Evolutionary conservation across 2,113 vertebrate species (phyloP), one percentile per base, ranked within the genome.

Genomic region (Periophthalmus modestus): DNA sequence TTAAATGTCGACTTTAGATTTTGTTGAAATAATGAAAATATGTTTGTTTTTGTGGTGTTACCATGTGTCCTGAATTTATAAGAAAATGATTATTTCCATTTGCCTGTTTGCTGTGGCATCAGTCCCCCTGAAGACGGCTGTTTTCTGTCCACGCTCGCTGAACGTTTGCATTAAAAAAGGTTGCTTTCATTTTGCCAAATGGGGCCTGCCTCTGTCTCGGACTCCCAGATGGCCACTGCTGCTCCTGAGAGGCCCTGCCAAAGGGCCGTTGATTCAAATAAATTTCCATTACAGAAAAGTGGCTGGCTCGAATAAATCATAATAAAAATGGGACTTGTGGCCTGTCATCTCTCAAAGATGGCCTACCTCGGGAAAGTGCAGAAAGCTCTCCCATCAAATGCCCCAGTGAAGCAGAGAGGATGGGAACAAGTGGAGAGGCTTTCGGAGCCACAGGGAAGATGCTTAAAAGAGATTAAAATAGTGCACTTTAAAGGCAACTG

Each of bases 281-380:
- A 92, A 94, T 93, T 93, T 91, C 91, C 88, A 93, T 93, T 91
- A 92, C 87, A 85, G 86, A 90, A 89, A 91, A 90, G 82, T 87
- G 91, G 89, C 91, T 73, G 83, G 84, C 88, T n/a, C 39, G 87
- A 93, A 94, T 94, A 94, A 94, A 94, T 94, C 92, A 93, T 92
- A 89, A 94, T 93, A 93, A 93, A 94, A 93, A 91, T 88, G 89
- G 86, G 87, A 91, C 91, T 92, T 81, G 83, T 89, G 87, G 87
- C 83, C 89, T 92, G 93, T 93, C 92, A 93, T 92, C 91, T 91
- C 87, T 86, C 87, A 90, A 86, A 93, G 91, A 92, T 90, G 87
- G 70, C 83, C 89, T 90, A 91, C 91, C 91, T 89, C 90, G 92
- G 91, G 92, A 93, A 87, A 89, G 74, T 87, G 82, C 86, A 79